Evolutionary conservation across 2,797 vertebrate species (phyloP).

Genomic region (Gymnocypris eckloni): DNA sequence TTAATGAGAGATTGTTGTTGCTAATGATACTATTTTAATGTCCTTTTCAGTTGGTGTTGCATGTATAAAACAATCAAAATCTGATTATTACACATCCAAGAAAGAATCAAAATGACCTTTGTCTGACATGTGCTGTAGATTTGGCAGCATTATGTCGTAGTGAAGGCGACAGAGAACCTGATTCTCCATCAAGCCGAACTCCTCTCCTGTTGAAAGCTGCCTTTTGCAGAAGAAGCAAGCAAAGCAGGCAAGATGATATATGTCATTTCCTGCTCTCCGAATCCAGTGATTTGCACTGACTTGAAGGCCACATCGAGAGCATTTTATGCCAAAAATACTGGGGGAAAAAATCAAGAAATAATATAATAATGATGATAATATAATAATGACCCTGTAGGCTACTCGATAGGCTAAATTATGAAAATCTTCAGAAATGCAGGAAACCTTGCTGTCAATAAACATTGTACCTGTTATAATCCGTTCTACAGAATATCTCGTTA

Average conservation of each 20-base stretch:
- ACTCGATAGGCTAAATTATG: not conserved
- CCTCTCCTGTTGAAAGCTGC: constrained; percentile 95
- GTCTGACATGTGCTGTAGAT: constrained; percentile 83
- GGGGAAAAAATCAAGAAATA: constrained; percentile 42
- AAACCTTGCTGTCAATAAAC: not conserved
- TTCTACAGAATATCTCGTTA: constrained; percentile 97
- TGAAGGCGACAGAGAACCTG: constrained; percentile 96
- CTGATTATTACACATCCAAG: not conserved
- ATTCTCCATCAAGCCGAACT: constrained; percentile 96
- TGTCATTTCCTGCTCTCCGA: constrained; percentile 90
- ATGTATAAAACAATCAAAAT: not conserved
- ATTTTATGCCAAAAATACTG: constrained; percentile 97
- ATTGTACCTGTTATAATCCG: constrained; percentile 98
- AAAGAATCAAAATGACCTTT: constrained; percentile 80
- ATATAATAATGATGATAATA: too few relatives aligned
- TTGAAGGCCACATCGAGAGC: constrained; percentile 91
- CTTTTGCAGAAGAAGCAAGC: constrained; percentile 96
- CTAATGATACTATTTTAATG: not conserved
- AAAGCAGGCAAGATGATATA: constrained; percentile 96
- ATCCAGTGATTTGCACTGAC: constrained; percentile 99
- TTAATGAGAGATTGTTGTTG: not conserved
- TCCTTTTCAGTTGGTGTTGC: not conserved
- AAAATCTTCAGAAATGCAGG: not conserved
- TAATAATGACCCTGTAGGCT: not conserved
- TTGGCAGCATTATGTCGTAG: constrained; percentile 97